Evolutionary conservation across 1,140 invertebrate genomes (phyloP).

Genomic region (Drosophila fuyamai): DNA sequence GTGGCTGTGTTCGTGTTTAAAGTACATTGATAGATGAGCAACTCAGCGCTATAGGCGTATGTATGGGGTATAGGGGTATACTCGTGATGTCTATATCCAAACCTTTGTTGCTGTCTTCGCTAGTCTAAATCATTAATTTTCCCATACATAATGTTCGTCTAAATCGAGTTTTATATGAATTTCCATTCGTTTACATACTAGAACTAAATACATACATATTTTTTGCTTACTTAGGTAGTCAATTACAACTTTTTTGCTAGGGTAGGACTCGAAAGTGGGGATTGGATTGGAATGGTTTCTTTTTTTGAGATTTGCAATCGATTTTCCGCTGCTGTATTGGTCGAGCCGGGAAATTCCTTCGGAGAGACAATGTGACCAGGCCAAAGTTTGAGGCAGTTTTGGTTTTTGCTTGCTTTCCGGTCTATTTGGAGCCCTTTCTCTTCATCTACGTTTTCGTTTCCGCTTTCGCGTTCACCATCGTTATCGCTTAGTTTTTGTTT

Average conservation of each 20-base stretch:
- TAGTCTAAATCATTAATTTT: constrained; percentile 72
- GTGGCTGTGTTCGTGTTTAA: constrained; percentile 49
- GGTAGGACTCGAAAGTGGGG: constrained; percentile 8
- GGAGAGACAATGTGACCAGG: constrained; percentile 87
- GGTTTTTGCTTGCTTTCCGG: constrained; percentile 82
- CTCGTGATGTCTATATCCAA: constrained; percentile 60
- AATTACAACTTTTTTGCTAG: constrained; percentile 60
- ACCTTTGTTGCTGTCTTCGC: constrained; percentile 58
- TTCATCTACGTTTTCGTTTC: constrained; percentile 28
- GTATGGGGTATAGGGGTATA: constrained; percentile 38
- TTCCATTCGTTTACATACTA: constrained; percentile 61
- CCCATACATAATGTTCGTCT: constrained; percentile 54
- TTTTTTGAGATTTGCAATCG: constrained; percentile 51
- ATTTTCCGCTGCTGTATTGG: constrained; percentile 11
- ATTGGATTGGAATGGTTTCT: not conserved
- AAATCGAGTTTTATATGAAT: constrained; percentile 47
- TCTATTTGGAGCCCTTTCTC: constrained; percentile 91
- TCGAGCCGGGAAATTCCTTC: constrained; percentile 60
- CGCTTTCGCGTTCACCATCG: constrained; percentile 35
- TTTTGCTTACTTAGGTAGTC: constrained; percentile 69
- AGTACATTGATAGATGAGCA: constrained; percentile 75
- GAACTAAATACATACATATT: constrained; percentile 73
- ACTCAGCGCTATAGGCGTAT: constrained; percentile 61
- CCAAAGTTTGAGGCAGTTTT: constrained; percentile 56
- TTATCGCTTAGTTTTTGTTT: constrained; percentile 64